phyloP scores from a whole-genome alignment of 2,113 vertebrate genomes.

The Crypturellus undulatus region DNA sequence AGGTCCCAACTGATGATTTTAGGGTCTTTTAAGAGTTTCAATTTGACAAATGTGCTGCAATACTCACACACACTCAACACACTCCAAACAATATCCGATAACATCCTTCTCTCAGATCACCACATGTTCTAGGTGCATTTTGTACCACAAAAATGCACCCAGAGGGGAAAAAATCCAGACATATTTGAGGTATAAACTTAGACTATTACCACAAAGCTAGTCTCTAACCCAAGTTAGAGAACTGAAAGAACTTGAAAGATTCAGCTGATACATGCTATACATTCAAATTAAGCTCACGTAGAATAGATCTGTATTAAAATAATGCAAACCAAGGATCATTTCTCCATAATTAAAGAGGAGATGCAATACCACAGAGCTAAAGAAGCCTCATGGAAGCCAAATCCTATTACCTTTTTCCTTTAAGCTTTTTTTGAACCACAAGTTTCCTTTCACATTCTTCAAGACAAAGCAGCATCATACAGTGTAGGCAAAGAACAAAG shows the following conservation, averaged over 20 bases:
- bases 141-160: neutral
- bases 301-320: neutral
- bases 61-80: accelerated
- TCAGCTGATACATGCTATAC: accelerated
- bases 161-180: neutral
- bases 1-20: accelerated
- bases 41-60: neutral
- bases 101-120: neutral
- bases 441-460: conserved; percentile 3
- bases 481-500: neutral
- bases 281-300: neutral
- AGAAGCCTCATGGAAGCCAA: neutral
- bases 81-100: accelerated
- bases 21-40: neutral
- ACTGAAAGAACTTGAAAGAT: neutral
- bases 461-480: conserved; percentile 4
- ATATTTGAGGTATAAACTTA: neutral
- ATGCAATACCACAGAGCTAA: neutral
- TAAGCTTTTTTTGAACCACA: neutral
- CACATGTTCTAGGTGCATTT: accelerated
- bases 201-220: neutral
- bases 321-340: neutral
- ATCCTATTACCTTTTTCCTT: neutral
- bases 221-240: neutral
- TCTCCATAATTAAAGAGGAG: neutral